Conservation (phyloP, 2,797 vertebrate genomes). For the Xenops minutus region DNA sequence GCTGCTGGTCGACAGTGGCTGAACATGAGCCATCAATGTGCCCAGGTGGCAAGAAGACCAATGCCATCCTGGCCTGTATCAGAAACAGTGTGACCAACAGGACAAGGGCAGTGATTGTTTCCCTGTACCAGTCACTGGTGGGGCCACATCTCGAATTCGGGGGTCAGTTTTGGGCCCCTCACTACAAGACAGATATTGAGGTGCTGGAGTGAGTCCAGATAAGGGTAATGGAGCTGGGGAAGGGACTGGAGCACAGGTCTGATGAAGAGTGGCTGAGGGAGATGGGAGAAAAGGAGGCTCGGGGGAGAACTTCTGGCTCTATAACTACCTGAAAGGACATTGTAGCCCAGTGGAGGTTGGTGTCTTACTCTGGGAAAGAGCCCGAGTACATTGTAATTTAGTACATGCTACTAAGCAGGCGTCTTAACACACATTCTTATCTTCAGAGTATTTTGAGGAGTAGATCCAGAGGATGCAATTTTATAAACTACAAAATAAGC, state of each 20-base stretch:
- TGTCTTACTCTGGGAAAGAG: not conserved
- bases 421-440: not conserved
- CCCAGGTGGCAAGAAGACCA: not conserved
- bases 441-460: not conserved
- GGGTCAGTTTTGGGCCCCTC: not conserved
- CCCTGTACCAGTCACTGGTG: not conserved
- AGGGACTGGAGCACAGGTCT: not conserved
- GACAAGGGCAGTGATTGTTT: not conserved
- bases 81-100: not conserved
- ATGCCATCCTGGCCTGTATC: not conserved
- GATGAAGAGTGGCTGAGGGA: not conserved
- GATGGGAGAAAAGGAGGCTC: not conserved
- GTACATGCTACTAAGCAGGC: fast-evolving
- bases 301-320: not conserved
- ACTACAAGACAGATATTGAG: not conserved
- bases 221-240: fast-evolving
- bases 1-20: fast-evolving
- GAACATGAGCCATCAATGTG: not conserved
- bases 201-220: not conserved
- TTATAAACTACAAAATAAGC: not conserved
- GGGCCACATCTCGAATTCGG: not conserved
- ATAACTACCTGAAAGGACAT: no score
- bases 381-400: not conserved
- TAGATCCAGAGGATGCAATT: not conserved
- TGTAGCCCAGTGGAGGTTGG: not conserved